A percentile compares a stretch with the other conserved stretches of the same genome.
Conservation (phyloP, 2,888 invertebrate species). For the Eupithecia pulchellata region DNA sequence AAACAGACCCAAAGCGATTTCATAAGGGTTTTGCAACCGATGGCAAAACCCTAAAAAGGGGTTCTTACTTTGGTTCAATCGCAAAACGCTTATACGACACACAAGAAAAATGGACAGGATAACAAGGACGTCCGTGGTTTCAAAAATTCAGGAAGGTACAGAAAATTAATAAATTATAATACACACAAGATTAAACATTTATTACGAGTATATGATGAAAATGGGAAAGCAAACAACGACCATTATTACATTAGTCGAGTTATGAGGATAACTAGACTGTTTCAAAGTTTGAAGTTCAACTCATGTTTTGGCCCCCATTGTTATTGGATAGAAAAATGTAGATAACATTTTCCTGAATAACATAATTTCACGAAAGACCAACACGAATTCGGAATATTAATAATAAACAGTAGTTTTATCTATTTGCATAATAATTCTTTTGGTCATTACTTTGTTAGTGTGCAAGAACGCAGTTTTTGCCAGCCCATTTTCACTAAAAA, state of each 20-base stretch:
- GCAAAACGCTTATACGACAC: neutral
- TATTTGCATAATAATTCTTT: neutral
- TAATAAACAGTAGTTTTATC: neutral
- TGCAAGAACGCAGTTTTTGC: neutral
- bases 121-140: neutral
- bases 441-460: neutral
- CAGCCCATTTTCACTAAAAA: slow-evolving; percentile 5
- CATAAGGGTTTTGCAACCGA: no score
- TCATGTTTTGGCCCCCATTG: neutral
- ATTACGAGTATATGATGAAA: neutral
- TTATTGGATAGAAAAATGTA: neutral
- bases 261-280: neutral
- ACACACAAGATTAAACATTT: neutral
- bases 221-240: neutral
- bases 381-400: neutral
- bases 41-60: no score
- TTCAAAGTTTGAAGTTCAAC: neutral
- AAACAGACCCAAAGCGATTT: no score
- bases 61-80: no score
- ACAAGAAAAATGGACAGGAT: neutral
- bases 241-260: neutral
- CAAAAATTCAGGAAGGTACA: neutral
- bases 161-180: neutral
- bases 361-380: neutral
- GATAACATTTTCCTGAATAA: neutral